These are phyloP conservation scores for Drosophila varians DNA, from an alignment of 1,140 invertebrate genomes.

Conservation along the genomic window DNA sequence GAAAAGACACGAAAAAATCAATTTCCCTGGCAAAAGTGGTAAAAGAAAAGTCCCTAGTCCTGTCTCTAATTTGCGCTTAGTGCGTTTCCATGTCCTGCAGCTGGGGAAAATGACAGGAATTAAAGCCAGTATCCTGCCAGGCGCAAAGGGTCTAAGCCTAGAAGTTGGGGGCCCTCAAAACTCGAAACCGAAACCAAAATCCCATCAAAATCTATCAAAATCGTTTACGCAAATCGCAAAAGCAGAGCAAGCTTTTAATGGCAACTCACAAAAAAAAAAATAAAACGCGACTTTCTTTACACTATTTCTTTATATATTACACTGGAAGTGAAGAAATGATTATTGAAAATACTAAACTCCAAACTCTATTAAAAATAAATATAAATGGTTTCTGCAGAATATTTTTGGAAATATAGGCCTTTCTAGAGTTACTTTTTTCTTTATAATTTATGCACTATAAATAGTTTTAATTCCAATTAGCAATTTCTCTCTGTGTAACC, in stretches of 20 bases:
- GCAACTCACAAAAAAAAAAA: not conserved
- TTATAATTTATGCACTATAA: not conserved
- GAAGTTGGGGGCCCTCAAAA: not conserved
- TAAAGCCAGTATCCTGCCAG: slow-evolving; percentile 49
- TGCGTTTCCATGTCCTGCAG: slow-evolving; percentile 72
- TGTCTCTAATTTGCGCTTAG: slow-evolving; percentile 68
- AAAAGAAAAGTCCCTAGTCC: slow-evolving; percentile 17
- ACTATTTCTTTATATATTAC: slow-evolving; percentile 13
- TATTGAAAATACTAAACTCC: too few relatives aligned
- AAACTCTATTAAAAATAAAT: too few relatives aligned
- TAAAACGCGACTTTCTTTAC: not conserved
- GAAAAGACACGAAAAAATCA: slow-evolving; percentile 58
- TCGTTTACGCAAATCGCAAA: slow-evolving; percentile 75
- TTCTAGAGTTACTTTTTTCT: not conserved
- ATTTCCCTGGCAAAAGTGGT: slow-evolving; percentile 43
- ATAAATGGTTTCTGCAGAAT: too few relatives aligned
- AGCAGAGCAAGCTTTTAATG: slow-evolving; percentile 36
- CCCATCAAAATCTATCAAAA: slow-evolving; percentile 80
- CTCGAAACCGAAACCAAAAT: slow-evolving; percentile 47
- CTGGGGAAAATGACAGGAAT: slow-evolving; percentile 46
- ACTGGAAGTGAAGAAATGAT: not conserved
- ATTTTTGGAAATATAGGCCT: too few relatives aligned
- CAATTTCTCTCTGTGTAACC: not conserved
- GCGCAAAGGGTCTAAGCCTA: slow-evolving; percentile 10
- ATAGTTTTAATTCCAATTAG: not conserved